These are phyloP conservation scores for Cheumatopsyche charites DNA, from an alignment of 1,140 invertebrate species.

Conservation along the genomic window DNA sequence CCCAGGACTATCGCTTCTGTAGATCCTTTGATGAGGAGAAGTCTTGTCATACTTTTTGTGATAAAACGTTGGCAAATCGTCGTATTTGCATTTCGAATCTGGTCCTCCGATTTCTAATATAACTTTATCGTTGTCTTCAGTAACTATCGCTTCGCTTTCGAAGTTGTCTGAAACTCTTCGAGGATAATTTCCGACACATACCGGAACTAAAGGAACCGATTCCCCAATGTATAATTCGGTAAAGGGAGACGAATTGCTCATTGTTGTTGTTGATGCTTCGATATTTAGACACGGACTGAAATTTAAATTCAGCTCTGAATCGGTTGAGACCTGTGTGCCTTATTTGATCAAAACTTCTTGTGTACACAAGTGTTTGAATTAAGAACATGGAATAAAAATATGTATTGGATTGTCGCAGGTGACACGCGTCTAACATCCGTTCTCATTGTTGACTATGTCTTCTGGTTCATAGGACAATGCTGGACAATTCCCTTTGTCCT, in stretches of 20 bases:
- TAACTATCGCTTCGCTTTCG: conserved; percentile 32
- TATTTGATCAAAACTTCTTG: conserved; percentile 43
- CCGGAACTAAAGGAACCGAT: conserved; percentile 35
- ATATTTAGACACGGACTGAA: conserved; percentile 44
- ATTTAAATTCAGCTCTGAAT: conserved; percentile 38
- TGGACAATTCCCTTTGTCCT: background rate
- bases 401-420: conserved; percentile 31
- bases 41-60: conserved; percentile 63
- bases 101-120: conserved; percentile 59
- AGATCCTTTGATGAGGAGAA: conserved; percentile 57
- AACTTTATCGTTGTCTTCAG: conserved; percentile 49
- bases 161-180: conserved; percentile 42
- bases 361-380: conserved; percentile 48
- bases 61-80: conserved; percentile 53
- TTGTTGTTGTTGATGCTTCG: conserved; percentile 35
- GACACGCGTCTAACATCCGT: conserved; percentile 47
- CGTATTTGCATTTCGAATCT: conserved; percentile 55
- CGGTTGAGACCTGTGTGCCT: conserved; percentile 7
- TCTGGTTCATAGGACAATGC: background rate
- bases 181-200: conserved; percentile 43
- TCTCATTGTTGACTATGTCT: conserved; percentile 33
- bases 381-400: conserved; percentile 30
- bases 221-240: conserved; percentile 41
- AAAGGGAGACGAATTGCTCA: conserved; percentile 41
- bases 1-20: conserved; percentile 53